These are phyloP conservation scores for Helobdella robusta DNA, from an alignment of 2,888 invertebrate species.

Conservation along the genomic window DNA sequence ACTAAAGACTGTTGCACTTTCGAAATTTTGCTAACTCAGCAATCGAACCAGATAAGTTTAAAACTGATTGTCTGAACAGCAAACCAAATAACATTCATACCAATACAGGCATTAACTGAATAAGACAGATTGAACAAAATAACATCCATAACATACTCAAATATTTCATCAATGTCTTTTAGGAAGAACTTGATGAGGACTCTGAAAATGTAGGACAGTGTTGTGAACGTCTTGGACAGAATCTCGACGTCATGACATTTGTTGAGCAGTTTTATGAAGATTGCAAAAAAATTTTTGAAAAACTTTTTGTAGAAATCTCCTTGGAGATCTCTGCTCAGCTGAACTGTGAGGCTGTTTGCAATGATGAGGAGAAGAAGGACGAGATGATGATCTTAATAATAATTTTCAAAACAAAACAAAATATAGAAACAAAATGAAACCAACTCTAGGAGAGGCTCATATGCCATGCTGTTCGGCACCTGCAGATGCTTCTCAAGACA, in stretches of 20 bases:
- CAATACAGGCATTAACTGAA: not conserved
- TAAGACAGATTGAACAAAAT: no score
- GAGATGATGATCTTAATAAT: not conserved
- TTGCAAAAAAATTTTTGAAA: constrained; percentile 66
- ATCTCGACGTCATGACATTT: constrained; percentile 65
- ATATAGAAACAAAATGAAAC: not conserved
- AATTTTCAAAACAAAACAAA: not conserved
- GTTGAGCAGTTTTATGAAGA: constrained; percentile 62
- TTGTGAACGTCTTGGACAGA: constrained; percentile 72
- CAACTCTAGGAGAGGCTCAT: constrained; percentile 76
- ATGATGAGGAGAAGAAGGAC: not conserved
- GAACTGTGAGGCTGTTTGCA: constrained; percentile 63
- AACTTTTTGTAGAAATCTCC: constrained; percentile 75
- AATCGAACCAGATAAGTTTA: no score
- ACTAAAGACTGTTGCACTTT: no score
- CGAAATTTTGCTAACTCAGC: no score
- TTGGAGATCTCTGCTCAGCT: constrained; percentile 74
- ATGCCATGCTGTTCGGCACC: constrained; percentile 62
- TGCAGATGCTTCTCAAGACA: constrained; percentile 63
- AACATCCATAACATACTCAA: constrained; percentile 49
- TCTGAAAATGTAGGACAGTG: constrained; percentile 81
- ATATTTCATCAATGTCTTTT: constrained; percentile 65
- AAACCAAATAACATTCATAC: not conserved
- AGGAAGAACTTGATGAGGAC: constrained; percentile 72
- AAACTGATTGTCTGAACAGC: not conserved